A percentile compares a stretch with the other conserved stretches of the same genome.
Evolutionary conservation across 1,140 invertebrate species (phyloP).

Genomic region (Zaprionus tsacasi): DNA sequence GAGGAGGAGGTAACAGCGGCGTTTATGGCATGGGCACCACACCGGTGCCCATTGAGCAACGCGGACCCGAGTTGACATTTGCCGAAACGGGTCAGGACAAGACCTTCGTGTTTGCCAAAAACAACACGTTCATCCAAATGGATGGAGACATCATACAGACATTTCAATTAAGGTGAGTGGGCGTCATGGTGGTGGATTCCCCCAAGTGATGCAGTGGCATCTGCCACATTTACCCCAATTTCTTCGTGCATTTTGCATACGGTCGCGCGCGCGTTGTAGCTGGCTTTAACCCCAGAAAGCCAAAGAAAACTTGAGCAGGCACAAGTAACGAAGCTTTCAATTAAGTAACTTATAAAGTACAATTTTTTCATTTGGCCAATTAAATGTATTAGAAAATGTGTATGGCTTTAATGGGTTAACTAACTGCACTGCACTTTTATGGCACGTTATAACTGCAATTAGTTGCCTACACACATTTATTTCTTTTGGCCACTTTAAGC

Average conservation of each 20-base stretch:
- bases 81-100: constrained; percentile 91
- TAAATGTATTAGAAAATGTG: background rate
- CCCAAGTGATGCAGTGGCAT: background rate
- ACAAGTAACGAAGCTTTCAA: background rate
- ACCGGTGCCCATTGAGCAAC: constrained; percentile 88
- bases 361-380: background rate
- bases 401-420: constrained; percentile 38
- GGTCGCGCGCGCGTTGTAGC: constrained; percentile 47
- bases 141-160: constrained; percentile 93
- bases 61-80: constrained; percentile 91
- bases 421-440: constrained; percentile 3
- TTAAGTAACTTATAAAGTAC: background rate
- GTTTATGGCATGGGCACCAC: constrained; percentile 58
- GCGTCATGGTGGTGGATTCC: background rate
- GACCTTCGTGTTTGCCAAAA: constrained; percentile 94
- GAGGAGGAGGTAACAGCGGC: constrained; percentile 32
- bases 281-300: constrained; percentile 42
- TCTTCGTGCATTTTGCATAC: constrained; percentile 61
- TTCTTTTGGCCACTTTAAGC: constrained; percentile 21
- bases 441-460: constrained; percentile 36
- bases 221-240: constrained; percentile 50
- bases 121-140: constrained; percentile 94
- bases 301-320: background rate
- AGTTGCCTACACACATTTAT: constrained; percentile 19
- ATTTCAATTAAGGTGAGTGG: constrained; percentile 91